Conservation (phyloP, 1,140 invertebrate genomes). For the Fopius arisanus region DNA sequence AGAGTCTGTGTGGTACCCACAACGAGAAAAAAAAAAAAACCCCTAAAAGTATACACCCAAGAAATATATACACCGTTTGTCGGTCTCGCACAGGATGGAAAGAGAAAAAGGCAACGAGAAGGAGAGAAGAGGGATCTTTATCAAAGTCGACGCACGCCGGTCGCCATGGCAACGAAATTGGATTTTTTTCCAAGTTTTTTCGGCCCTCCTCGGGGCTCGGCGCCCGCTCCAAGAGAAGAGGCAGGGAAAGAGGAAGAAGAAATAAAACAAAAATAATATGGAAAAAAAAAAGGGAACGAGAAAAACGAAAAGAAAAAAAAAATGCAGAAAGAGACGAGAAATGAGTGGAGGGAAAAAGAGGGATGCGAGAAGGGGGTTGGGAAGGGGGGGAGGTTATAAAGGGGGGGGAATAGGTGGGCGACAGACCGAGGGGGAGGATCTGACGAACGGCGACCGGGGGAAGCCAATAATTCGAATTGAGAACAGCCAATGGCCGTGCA, state of each 20-base stretch:
- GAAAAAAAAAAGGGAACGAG: slow-evolving; percentile 36
- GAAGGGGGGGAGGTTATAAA: neutral
- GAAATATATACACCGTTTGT: slow-evolving; percentile 27
- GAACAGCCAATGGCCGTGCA: slow-evolving; percentile 65
- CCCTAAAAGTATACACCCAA: slow-evolving; percentile 12
- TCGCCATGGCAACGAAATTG: slow-evolving; percentile 65
- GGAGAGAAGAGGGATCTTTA: slow-evolving; percentile 26
- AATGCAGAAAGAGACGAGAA: slow-evolving; percentile 14
- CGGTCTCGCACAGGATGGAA: slow-evolving; percentile 16
- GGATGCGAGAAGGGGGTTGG: neutral
- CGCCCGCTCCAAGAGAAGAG: slow-evolving; percentile 31
- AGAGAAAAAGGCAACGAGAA: neutral
- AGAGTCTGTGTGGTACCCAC: neutral
- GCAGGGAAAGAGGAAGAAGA: slow-evolving; percentile 31
- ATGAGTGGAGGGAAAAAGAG: slow-evolving; percentile 11
- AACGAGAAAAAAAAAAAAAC: neutral
- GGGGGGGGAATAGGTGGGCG: slow-evolving; percentile 7
- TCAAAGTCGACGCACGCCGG: slow-evolving; percentile 62
- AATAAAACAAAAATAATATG: slow-evolving; percentile 33
- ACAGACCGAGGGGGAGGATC: slow-evolving; percentile 44
- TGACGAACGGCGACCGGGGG: slow-evolving; percentile 62
- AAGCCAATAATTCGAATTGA: slow-evolving; percentile 66
- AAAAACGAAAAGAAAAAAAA: slow-evolving; percentile 31
- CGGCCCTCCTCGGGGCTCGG: slow-evolving; percentile 53
- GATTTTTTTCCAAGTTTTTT: slow-evolving; percentile 65